Base-by-base conservation (phyloP, 2,797 vertebrate genomes). In the Alcedo atthis region DNA sequence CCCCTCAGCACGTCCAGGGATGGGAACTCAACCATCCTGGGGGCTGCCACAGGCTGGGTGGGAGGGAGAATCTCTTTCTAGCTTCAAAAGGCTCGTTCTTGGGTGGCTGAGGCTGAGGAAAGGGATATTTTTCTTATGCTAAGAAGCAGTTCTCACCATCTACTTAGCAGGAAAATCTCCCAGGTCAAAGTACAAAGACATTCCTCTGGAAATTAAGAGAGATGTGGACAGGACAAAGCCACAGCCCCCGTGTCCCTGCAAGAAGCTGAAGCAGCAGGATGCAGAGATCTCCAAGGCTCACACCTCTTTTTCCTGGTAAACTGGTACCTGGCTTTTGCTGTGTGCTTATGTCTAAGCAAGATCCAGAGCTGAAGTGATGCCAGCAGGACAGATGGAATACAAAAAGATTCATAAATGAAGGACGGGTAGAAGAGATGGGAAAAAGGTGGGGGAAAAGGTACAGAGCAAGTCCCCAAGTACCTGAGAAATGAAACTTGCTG, bases 201-300 rank as follows among this genome's bases (percentile, higher is more conserved):
- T 90, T 92, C 82, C 61, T 88, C 77, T 81, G 85, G 90, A 93
- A 96, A 95, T 96, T 88, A 96, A 96, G 80, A 95, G 84, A 94
- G 78, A 71, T 37, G 37, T 37, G 37, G 75, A 26, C 0, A 1
- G 28, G 69, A 59, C 58, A 26, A 48, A 80, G 58, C 15, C 40
- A 30, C 1, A 5, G 51, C 35, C 33, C 32, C 30, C 33, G 12
- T 2, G 6, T 26, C 53, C 45, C 63, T 49, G 33, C 24, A 45
- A 26, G 73, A 63, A 68, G 54, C 63, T 49, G 53, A 61, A 55
- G 69, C 26, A 70, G 46, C 28, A 79, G 40, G 14, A 22, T 1
- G 1, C 24, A 17, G 35, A 49, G n/a, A 70, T 45, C 37, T 37
- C 37, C 5, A 5, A 37, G 37, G 37, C 37, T 37, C 37, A 37